Evolutionary conservation across 2,888 invertebrate species (phyloP), one percentile per base, ranked within the genome.

Genomic region (Xestia c-nigrum): DNA sequence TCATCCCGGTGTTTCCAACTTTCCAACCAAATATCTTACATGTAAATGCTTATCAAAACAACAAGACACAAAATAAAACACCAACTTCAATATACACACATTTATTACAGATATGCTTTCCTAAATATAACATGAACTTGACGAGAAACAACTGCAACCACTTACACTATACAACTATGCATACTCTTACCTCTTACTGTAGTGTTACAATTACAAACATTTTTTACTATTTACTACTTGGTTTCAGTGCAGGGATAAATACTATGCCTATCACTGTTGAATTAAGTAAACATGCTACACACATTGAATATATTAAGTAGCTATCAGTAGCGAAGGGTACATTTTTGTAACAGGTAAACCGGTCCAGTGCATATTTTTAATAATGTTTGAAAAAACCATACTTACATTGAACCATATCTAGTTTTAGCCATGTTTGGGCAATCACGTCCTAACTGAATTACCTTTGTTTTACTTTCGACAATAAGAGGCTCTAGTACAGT

Each of bases 31-130:
- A 47, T 6, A 47, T 6, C 50, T 7, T 7, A 52, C 52, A 52
- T 52, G 52, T 50, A 52, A 52, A 52, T 52, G 9, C 52, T 21
- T 21, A 59, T 16, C 40, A 63, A n/a, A n/a, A n/a, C n/a, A n/a
- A n/a, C n/a, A n/a, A 61, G 9, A 19, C 21, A 69, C 12, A 68
- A 72, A 85, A 76, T 74, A 84, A 84, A 78, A 68, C 71, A 43
- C 3, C 4, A 16, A 61, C 21, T 78, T 94, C 92, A 95, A 95
- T 96, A 94, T 95, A 95, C 96, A 96, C 96, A 96, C 96, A 95
- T 96, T 96, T 96, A 96, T 94, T 96, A 96, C 94, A 95, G 95
- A 96, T 96, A 96, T 96, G 95, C 94, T 92, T 91, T 95, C 91
- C 94, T 96, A 96, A 92, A 94, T 93, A 94, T 90, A 96, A 96